Conservation (phyloP, 2,113 vertebrate genomes). For the Anhinga anhinga region DNA sequence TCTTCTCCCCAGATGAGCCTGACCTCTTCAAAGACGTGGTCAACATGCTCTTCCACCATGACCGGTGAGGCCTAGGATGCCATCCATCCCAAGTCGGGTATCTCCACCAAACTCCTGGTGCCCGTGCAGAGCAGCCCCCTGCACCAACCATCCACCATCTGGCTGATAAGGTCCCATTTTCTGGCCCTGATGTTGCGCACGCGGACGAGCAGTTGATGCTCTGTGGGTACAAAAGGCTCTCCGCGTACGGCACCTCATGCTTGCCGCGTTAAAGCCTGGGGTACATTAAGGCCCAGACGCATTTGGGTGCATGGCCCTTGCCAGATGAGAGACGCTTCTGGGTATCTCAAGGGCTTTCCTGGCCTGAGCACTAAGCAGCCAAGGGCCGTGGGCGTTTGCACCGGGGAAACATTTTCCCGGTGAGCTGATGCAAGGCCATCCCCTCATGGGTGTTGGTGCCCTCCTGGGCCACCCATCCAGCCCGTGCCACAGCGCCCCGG, state of each 20-base stretch:
- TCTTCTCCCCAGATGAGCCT: conserved; percentile 87
- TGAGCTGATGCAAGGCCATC: not conserved
- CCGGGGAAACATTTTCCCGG: fast-evolving
- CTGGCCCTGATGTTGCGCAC: not conserved
- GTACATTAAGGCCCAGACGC: fast-evolving
- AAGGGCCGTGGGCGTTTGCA: fast-evolving
- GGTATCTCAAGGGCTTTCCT: not conserved
- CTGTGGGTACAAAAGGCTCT: fast-evolving
- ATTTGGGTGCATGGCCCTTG: fast-evolving
- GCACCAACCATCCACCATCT: not conserved
- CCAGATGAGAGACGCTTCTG: not conserved
- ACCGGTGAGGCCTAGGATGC: conserved; percentile 77
- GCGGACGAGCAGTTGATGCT: not conserved
- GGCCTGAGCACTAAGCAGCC: not conserved
- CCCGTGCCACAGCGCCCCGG: fast-evolving
- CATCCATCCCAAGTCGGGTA: not conserved
- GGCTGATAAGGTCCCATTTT: not conserved
- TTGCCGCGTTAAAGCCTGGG: fast-evolving
- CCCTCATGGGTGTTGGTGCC: not conserved
- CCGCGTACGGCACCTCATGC: fast-evolving
- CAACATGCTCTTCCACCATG: conserved; percentile 91
- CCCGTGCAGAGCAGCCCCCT: not conserved
- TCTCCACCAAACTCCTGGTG: not conserved
- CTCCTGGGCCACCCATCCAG: fast-evolving
- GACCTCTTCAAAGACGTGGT: conserved; percentile 88